These are phyloP conservation scores for Ceratina calcarata DNA, from an alignment of 1,140 invertebrate genomes.

Conservation along the genomic window DNA sequence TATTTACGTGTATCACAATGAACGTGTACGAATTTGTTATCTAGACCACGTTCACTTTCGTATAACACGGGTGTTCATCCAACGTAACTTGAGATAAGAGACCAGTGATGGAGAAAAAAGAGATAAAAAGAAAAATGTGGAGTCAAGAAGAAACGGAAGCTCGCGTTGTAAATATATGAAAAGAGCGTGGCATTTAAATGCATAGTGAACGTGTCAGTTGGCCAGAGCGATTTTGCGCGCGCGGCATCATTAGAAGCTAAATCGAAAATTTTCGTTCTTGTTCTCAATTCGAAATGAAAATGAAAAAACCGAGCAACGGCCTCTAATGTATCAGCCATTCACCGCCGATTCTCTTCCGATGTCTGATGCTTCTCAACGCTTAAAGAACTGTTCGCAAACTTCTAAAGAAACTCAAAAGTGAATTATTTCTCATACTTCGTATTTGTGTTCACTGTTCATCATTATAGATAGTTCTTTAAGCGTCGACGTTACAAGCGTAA, in stretches of 20 bases:
- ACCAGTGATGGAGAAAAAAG: slow-evolving; percentile 30
- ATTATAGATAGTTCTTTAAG: no score
- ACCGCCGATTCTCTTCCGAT: slow-evolving; percentile 43
- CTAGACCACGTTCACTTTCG: slow-evolving; percentile 7
- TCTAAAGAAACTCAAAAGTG: no score
- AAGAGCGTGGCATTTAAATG: slow-evolving; percentile 49
- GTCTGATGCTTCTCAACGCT: neutral
- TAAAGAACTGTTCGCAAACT: neutral
- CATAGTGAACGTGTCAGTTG: slow-evolving; percentile 53
- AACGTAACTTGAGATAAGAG: slow-evolving; percentile 17
- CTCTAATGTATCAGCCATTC: neutral
- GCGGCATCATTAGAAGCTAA: slow-evolving; percentile 46
- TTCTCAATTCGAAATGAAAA: slow-evolving; percentile 13
- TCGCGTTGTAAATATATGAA: slow-evolving; percentile 26
- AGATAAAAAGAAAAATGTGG: slow-evolving; percentile 13
- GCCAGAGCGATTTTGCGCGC: slow-evolving; percentile 46
- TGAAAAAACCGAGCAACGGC: slow-evolving; percentile 17
- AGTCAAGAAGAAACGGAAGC: slow-evolving; percentile 38
- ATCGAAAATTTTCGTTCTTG: slow-evolving; percentile 35
- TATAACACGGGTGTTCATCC: neutral
- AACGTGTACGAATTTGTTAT: slow-evolving; percentile 53
- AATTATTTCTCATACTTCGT: no score
- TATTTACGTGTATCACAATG: slow-evolving; percentile 54
- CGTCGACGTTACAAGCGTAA: no score
- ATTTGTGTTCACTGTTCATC: no score